Percentiles rank a stretch among this genome's conserved stretches.
phyloP scores from a whole-genome alignment of 2,113 vertebrate genomes.

The Macroglossus sobrinus region DNA sequence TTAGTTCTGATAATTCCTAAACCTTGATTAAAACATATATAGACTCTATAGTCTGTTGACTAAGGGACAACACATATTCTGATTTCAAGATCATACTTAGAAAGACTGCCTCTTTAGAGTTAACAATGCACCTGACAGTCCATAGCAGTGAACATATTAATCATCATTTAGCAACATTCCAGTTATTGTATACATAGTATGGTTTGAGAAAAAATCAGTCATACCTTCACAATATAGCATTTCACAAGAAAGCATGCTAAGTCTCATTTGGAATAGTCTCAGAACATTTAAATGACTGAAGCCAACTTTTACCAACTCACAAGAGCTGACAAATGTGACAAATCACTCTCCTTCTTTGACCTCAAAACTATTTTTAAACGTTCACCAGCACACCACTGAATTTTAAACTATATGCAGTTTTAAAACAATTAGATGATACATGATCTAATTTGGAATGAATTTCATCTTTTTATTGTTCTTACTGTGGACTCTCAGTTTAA shows the following conservation, averaged over 20 bases:
- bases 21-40: background rate
- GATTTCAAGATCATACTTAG: background rate
- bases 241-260: background rate
- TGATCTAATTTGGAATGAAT: conserved; percentile 7
- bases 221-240: background rate
- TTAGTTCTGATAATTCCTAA: conserved; percentile 10
- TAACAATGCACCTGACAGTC: background rate
- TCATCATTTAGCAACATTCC: background rate
- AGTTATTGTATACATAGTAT: background rate
- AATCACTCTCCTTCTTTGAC: background rate
- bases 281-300: background rate
- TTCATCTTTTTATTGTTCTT: background rate
- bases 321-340: background rate
- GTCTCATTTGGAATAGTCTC: background rate
- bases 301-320: background rate
- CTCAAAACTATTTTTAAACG: background rate
- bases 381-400: background rate
- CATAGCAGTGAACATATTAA: background rate
- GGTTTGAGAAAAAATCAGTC: background rate
- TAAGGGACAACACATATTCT: background rate
- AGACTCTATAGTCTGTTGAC: background rate
- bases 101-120: background rate
- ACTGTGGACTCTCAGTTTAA: background rate
- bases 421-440: background rate
- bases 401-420: background rate